Base-by-base conservation (phyloP, 2,888 invertebrate genomes). In the Volucella zonaria region DNA sequence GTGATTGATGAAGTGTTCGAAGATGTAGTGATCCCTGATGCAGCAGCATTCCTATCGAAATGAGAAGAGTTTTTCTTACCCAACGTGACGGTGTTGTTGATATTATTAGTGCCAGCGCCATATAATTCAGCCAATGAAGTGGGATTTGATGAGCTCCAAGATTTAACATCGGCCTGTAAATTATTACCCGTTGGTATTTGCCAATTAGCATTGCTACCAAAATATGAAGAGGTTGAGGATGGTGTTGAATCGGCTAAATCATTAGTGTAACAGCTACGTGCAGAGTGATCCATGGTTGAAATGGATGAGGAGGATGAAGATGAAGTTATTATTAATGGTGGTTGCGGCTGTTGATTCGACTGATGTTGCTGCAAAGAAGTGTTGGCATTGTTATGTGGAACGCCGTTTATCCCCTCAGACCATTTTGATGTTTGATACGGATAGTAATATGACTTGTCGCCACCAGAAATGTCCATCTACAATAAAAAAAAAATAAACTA, bases 391-490 rank as follows among this genome's bases (percentile, higher is more conserved):
- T 45, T 77, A 66, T 71, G 76, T 3, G 89, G 89, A 14, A 87
- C 89, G 12, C 87, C 88, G 67, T 89, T 89, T 12, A 89, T 89
- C 66, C 90, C 89, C 70, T 90, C 90, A 3, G 90, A 90, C 90
- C 90, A 90, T 85, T 90, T 89, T 23, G 89, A 88, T 51, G 87
- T 81, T 61, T 88, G 87, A 58, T 88, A 88, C 23, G 87, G 80
- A 74, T 82, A 78, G 62, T 51, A 82, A 61, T 71, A 83, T 58
- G 73, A 70, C 56, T 81, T 87, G 68, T 76, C 87, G 79, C 38
- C 76, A 54, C 73, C 62, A 12, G 66, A 80, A 47, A 54, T 73
- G 47, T 79, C 87, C 86, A 80, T 87, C 87, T 74, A 56, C 59
- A 82, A 82, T 47, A 14, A 54, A 64, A 78, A 14, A 54, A 64